Evolutionary conservation across 2,888 invertebrate genomes (phyloP).

Genomic region (Yponomeuta malinellus): DNA sequence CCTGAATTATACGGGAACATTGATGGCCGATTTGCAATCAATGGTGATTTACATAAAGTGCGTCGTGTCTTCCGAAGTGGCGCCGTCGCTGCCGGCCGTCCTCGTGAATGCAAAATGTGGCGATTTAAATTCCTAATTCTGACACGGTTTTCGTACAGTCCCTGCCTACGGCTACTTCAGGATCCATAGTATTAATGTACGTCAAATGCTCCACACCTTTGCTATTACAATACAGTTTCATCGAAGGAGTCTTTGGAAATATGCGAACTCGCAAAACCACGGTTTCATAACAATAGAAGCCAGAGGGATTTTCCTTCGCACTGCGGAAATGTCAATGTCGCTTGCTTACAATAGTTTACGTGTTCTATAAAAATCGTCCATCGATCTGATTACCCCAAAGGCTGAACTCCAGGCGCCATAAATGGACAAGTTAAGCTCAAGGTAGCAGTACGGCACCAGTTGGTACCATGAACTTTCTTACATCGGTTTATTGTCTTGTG

Average conservation of each 20-base stretch:
- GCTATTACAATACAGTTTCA: neutral
- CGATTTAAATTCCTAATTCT: constrained; percentile 35
- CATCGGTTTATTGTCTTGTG: constrained; percentile 33
- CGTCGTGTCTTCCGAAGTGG: constrained; percentile 37
- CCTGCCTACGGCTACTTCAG: neutral
- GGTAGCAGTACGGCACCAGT: constrained; percentile 68
- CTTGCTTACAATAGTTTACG: neutral
- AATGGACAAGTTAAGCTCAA: constrained; percentile 33
- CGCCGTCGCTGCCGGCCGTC: constrained; percentile 27
- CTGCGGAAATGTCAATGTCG: neutral
- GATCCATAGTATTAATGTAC: neutral
- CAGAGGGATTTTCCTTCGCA: neutral
- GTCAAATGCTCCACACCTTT: neutral
- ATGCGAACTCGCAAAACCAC: neutral
- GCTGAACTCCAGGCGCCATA: constrained; percentile 46
- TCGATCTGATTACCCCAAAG: constrained; percentile 46
- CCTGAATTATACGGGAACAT: neutral
- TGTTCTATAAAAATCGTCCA: constrained; percentile 27
- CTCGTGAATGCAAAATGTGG: constrained; percentile 39
- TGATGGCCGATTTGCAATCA: constrained; percentile 60
- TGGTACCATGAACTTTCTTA: constrained; percentile 56
- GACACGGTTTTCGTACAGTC: constrained; percentile 18
- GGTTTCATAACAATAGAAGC: constrained; percentile 1
- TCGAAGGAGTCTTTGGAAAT: no score
- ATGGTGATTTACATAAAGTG: constrained; percentile 63